Base-by-base conservation (phyloP, 2,888 invertebrate genomes). In the Zygaena filipendulae region DNA sequence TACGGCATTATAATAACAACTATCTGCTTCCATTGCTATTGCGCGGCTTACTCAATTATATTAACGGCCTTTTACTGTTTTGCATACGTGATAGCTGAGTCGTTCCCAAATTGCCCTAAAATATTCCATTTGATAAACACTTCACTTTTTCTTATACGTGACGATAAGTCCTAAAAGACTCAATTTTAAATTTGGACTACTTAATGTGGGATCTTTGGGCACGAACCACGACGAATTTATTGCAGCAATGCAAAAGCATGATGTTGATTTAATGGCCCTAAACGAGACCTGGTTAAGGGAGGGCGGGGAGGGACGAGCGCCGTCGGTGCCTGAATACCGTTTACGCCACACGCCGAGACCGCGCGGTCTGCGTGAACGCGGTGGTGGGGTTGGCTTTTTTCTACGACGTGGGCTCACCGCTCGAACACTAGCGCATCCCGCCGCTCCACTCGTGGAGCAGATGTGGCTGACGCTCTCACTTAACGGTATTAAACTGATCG, bases 321-420 rank as follows among this genome's bases (percentile, higher is more conserved):
- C 29, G 13, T 19, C 13, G 6, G 13, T 23, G 8, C 16, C 22
- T 4, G 21, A 16, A n/a, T 28, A 28, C n/a, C 7, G 23, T 10
- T n/a, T 28, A 2, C 22, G 22, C 10, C 23, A 28, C 11, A 11
- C 22, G 8, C 23, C 20, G 8, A 19, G 29, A 3, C 24, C 19
- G n/a, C 8, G 13, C n/a, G 18, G 28, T 11, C 9, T 10, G 2
- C 13, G 29, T 3, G 8, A 7, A 7, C 13, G 28, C 9, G 24
- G 29, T 9, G 29, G 29, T 3, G 25, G 25, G 7, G n/a, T 9
- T 29, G 16, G 32, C 13, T 39, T 36, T 30, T 40, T 46, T 42
- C 36, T 69, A 70, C 8, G 14, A 8, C 13, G 10, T 3, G 23
- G 23, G n/a, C n/a, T 28, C 8, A 23, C 2, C 11, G 22, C 13